phyloP scores from a whole-genome alignment of 2,113 vertebrate genomes.

The Mustelus asterias region DNA sequence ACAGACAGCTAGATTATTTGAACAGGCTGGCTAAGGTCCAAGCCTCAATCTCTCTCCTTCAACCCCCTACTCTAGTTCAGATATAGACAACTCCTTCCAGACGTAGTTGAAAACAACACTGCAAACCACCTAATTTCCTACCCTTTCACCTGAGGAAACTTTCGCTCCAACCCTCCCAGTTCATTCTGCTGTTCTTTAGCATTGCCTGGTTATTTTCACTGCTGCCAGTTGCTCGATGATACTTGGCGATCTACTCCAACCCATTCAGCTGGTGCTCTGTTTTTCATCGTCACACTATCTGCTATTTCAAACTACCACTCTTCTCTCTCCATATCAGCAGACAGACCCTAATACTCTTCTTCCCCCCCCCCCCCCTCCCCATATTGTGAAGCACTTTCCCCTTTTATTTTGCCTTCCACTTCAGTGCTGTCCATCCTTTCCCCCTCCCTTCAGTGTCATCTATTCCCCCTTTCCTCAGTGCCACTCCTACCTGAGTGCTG shows the following conservation, averaged over 20 bases:
- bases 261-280: neutral
- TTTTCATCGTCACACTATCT: neutral
- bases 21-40: neutral
- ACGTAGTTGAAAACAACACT: neutral
- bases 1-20: neutral
- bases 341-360: neutral
- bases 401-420: neutral
- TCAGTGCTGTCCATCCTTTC: neutral
- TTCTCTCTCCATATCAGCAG: neutral
- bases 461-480: neutral
- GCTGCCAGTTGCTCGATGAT: neutral
- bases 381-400: neutral
- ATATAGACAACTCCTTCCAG: neutral
- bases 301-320: neutral
- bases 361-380: too few species aligned
- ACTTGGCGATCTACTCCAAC: neutral
- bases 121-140: neutral
- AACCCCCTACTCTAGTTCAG: neutral
- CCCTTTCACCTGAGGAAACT: neutral
- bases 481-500: neutral
- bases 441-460: neutral
- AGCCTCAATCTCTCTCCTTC: neutral
- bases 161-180: neutral
- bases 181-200: neutral
- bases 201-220: neutral